phyloP scores from a whole-genome alignment of 2,888 invertebrate species.

The Ptilodon capucinus region DNA sequence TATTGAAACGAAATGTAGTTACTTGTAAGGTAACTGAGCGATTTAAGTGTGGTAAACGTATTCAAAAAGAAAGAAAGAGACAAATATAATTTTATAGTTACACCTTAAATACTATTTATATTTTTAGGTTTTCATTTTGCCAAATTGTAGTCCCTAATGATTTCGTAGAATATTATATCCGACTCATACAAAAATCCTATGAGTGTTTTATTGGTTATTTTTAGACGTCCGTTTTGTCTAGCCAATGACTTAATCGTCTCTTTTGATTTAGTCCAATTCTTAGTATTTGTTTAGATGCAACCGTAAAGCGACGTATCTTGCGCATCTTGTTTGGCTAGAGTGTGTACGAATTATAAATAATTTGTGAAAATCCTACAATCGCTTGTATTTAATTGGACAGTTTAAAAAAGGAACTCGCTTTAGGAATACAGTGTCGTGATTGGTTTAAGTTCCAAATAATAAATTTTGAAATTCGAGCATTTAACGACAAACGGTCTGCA shows the following conservation, averaged over 20 bases:
- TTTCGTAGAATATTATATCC: slow-evolving; percentile 25
- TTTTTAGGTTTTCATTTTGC: too few species aligned
- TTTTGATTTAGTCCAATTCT: slow-evolving; percentile 17
- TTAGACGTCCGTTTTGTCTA: slow-evolving; percentile 25
- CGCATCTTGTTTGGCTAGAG: background rate
- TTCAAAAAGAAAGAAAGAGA: too few species aligned
- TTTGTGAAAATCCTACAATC: background rate
- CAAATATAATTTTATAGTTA: background rate
- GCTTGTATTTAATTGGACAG: background rate
- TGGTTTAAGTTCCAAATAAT: slow-evolving; percentile 1
- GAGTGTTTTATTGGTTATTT: slow-evolving; percentile 26
- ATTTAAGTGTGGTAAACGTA: too few species aligned
- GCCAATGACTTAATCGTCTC: slow-evolving; percentile 17
- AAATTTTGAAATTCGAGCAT: background rate
- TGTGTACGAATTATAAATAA: background rate
- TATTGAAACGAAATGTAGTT: background rate
- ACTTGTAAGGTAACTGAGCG: too few species aligned
- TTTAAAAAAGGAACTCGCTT: slow-evolving; percentile 1
- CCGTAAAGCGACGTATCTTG: slow-evolving; percentile 2
- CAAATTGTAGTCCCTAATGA: background rate
- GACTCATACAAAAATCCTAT: slow-evolving; percentile 9
- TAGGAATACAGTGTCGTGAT: background rate
- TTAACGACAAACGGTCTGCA: background rate
- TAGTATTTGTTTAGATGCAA: slow-evolving; percentile 9
- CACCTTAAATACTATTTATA: background rate